Base-by-base conservation (phyloP, 2,888 invertebrate species). In the Hypolimnas misippus region DNA sequence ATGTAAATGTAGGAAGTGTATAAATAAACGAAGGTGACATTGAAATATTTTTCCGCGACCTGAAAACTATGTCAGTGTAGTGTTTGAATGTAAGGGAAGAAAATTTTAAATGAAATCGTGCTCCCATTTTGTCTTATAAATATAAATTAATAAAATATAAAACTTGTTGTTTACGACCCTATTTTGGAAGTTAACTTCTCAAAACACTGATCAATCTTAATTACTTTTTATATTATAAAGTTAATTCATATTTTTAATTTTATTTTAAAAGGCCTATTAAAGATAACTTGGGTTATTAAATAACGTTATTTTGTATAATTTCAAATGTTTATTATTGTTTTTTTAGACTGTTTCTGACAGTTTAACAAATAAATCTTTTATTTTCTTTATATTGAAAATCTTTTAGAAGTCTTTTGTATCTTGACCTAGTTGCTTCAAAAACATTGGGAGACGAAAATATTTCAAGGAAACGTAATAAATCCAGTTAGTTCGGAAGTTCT, bases 1-100 rank as follows among this genome's bases (percentile, higher is more conserved):
- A 60, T 67, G 63, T 53, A 64, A 69, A 76, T 72, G 68, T 68
- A 76, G 75, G 75, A 78, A 73, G 74, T 73, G 71, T 78, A 78
- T 74, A 78, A 80, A 83, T 85, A 83, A 79, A 77, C 76, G 73
- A 77, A 81, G 79, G 81, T 85, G 87, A 85, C 86, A 84, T 85
- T 85, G 83, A 77, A 71, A 49, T 74, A 80, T 73, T 76, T 83
- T 85, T 85, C 85, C 83, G 84, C 76, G 73, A 77, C 74, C 72
- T 75, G 72, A 75, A 77, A 79, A 78, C 72, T 75, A 81, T 65
- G 58, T 16, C 58, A 57, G 57, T 62, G 35, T 57, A 57, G 57
- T 65, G 42, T 53, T 62, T 56, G 51, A 55, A 50, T 44, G 42
- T 29, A 25, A 17, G 14, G 52, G 42, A 49, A 57, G 40, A 33